A percentile compares a stretch with the other conserved stretches of the same genome.
Conservation (phyloP, 2,797 vertebrate species). For the Melanotaenia nigrans region DNA sequence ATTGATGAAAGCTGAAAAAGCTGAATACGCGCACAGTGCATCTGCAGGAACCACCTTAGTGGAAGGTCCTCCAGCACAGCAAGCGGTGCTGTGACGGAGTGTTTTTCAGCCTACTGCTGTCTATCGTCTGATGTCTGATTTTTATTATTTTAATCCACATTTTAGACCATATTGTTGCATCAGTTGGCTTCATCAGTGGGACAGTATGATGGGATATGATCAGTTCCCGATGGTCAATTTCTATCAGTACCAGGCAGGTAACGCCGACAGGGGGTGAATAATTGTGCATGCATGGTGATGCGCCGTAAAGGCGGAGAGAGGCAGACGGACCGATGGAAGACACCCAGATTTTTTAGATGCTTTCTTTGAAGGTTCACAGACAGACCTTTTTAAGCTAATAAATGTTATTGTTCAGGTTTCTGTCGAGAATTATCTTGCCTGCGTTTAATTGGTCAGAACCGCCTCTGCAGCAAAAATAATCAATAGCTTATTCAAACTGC, state of each 20-base stretch:
- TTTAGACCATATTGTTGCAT: constrained; percentile 73
- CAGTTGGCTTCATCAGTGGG: constrained; percentile 60
- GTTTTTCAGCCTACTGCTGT: constrained; percentile 35
- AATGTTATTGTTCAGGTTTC: constrained; percentile 21
- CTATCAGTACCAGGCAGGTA: constrained; percentile 74
- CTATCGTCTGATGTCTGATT: constrained; percentile 48
- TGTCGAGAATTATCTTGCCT: constrained; percentile 6
- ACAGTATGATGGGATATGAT: constrained; percentile 63
- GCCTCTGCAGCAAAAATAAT: constrained; percentile 57
- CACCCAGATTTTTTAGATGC: constrained; percentile 23
- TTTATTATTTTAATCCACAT: constrained; percentile 73
- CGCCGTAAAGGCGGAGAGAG: background rate
- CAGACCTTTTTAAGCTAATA: constrained; percentile 2
- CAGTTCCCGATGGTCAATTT: constrained; percentile 64
- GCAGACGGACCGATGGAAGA: constrained; percentile 11
- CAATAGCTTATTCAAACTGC: constrained; percentile 41
- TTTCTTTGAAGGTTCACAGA: constrained; percentile 3
- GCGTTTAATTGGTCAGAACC: constrained; percentile 11
- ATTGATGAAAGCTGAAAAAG: background rate
- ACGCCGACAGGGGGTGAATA: constrained; percentile 68
- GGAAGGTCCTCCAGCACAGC: constrained; percentile 80
- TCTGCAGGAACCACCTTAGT: constrained; percentile 14
- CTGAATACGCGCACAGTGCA: background rate
- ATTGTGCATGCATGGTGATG: constrained; percentile 62
- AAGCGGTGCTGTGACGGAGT: constrained; percentile 77